These are phyloP conservation scores for Anguilla pacifica DNA, from an alignment of 2,797 vertebrate genomes.

Conservation along the genomic window DNA sequence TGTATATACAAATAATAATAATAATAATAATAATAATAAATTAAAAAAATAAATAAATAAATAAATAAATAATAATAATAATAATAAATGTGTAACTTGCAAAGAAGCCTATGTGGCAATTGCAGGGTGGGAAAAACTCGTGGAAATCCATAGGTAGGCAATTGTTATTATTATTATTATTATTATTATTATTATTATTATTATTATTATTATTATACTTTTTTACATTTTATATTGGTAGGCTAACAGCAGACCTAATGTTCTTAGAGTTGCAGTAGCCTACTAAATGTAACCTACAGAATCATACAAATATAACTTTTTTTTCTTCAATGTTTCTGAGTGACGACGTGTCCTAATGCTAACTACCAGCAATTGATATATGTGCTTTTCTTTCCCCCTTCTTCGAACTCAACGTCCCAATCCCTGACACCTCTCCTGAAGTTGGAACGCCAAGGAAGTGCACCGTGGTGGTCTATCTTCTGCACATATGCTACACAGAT, in stretches of 20 bases:
- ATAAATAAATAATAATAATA: no score
- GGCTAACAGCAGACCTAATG: no score
- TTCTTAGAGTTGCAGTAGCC: neutral
- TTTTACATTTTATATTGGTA: no score
- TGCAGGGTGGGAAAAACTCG: neutral
- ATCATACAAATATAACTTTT: neutral
- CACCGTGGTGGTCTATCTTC: slow-evolving; percentile 75
- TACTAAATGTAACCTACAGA: neutral
- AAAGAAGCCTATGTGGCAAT: neutral
- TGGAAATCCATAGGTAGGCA: neutral
- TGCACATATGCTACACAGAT: slow-evolving; percentile 89
- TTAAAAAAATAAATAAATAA: no score
- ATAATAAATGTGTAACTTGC: neutral
- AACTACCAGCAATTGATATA: slow-evolving; percentile 56
- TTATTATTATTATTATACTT: no score
- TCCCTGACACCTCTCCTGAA: slow-evolving; percentile 50
- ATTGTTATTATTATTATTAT: neutral
- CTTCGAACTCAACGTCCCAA: slow-evolving; percentile 38
- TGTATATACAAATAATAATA: no score
- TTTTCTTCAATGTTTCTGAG: neutral
- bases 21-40: no score
- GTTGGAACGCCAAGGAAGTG: slow-evolving; percentile 57
- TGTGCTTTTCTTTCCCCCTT: slow-evolving; percentile 43
- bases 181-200: neutral
- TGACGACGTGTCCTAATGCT: slow-evolving; percentile 2